Conservation (phyloP, 2,888 invertebrate species). For the Helicoverpa assulta region DNA sequence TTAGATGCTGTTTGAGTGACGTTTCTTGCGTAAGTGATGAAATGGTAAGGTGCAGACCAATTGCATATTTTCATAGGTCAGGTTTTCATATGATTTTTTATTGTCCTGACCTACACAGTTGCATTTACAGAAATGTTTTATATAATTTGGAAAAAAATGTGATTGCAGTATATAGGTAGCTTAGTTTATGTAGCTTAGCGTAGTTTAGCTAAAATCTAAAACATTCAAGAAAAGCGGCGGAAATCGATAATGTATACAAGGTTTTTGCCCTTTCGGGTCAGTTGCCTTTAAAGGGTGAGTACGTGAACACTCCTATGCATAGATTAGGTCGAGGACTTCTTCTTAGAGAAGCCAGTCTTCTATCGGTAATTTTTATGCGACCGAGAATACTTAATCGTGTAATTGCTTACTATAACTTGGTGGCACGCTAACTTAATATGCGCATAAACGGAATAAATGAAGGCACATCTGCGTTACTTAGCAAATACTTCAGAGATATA, state of each 20-base stretch:
- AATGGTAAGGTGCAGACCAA: neutral
- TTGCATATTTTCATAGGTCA: constrained; percentile 20
- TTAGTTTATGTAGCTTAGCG: neutral
- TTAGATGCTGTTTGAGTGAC: neutral
- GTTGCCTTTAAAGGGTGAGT: constrained; percentile 14
- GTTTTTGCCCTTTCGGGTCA: constrained; percentile 9
- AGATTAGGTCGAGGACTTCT: constrained; percentile 63
- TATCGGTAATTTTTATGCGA: constrained; percentile 46
- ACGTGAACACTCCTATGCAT: constrained; percentile 12
- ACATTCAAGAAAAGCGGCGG: neutral
- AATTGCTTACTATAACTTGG: constrained; percentile 28
- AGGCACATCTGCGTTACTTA: neutral
- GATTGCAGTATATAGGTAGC: no score
- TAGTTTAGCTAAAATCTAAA: neutral
- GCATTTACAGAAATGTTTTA: no score
- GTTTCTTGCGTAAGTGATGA: neutral
- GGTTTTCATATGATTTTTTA: constrained; percentile 10
- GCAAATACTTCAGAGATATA: neutral
- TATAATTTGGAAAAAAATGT: no score
- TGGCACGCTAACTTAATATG: constrained; percentile 15
- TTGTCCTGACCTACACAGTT: neutral
- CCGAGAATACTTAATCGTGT: constrained; percentile 50
- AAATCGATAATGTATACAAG: neutral
- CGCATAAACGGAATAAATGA: constrained; percentile 17
- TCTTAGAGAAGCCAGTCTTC: constrained; percentile 41